These are phyloP conservation scores for Halcyon smyrnensis DNA, from an alignment of 2,797 vertebrate genomes.

Conservation along the genomic window DNA sequence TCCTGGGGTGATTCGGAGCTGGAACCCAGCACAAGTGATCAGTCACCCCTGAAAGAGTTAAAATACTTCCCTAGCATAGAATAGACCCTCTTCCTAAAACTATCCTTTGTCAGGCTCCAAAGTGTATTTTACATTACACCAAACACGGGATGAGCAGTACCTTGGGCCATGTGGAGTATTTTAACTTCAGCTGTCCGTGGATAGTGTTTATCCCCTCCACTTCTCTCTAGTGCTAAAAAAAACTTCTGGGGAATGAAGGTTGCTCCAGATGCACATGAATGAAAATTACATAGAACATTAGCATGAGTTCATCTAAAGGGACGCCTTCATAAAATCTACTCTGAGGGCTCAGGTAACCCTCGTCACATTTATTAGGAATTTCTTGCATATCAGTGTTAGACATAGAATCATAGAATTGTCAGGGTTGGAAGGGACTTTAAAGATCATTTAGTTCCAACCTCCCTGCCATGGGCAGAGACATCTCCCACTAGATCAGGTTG, in stretches of 20 bases:
- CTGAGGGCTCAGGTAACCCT: not conserved
- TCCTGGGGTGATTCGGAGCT: not conserved
- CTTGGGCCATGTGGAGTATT: not conserved
- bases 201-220: not conserved
- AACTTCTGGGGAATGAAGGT: not conserved
- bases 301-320: not conserved
- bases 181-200: not conserved
- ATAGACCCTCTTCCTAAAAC: not conserved
- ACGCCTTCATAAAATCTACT: slow-evolving; percentile 2
- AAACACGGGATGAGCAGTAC: not conserved
- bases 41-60: not conserved
- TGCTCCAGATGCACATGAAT: not conserved
- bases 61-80: not conserved
- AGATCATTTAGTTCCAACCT: no score
- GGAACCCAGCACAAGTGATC: not conserved
- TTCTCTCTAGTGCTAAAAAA: not conserved
- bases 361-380: not conserved
- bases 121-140: not conserved
- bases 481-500: no score
- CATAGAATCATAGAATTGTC: no score
- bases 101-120: not conserved
- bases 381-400: not conserved
- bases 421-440: no score
- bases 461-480: no score
- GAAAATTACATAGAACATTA: slow-evolving; percentile 43